phyloP scores from a whole-genome alignment of 1,140 invertebrate species.

The Drosophila tropicalis region DNA sequence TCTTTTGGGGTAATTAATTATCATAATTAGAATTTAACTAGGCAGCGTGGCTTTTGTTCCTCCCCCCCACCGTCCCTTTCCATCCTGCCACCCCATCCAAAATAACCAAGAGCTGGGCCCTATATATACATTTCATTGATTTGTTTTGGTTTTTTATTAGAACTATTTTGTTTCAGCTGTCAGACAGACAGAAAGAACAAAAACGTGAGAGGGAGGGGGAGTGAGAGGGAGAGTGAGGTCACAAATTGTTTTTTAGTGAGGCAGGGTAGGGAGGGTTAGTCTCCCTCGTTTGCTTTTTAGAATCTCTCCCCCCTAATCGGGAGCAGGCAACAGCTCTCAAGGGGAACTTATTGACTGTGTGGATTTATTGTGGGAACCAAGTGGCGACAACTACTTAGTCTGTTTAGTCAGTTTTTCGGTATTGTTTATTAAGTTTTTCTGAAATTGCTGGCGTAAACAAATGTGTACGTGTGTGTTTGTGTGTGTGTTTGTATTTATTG shows the following conservation, averaged over 20 bases:
- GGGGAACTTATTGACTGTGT: background rate
- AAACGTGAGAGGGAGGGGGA: no score
- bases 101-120: constrained; percentile 22
- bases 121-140: constrained; percentile 26
- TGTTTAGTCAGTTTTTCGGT: background rate
- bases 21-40: constrained; percentile 78
- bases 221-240: constrained; percentile 44
- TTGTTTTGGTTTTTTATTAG: constrained; percentile 47
- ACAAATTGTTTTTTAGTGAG: constrained; percentile 65
- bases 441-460: background rate
- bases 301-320: no score
- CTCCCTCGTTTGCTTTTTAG: background rate
- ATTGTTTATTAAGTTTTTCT: constrained; percentile 5
- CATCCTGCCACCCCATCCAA: background rate
- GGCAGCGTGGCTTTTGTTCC: constrained; percentile 20
- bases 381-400: constrained; percentile 10
- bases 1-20: constrained; percentile 73
- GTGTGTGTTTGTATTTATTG: background rate
- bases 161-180: constrained; percentile 45
- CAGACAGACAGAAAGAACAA: background rate
- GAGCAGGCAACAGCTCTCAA: background rate
- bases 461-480: background rate
- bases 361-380: constrained; percentile 8
- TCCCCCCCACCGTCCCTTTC: background rate
- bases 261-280: constrained; percentile 26